phyloP scores from a whole-genome alignment of 1,140 invertebrate genomes.

The fruit fly (Drosophila melanogaster) region Release_6_plus_ISO1_MT NT_037436.4:12624001-12624500 shows the following conservation, averaged over 20 bases:
- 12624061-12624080: conserved; percentile 66
- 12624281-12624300: conserved; percentile 4
- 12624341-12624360: conserved; percentile 75
- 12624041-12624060: conserved; percentile 55
- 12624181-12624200: conserved; percentile 5
- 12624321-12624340: conserved; percentile 64
- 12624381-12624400: conserved; percentile 71
- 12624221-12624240: conserved; percentile 50
- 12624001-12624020: conserved; percentile 8
- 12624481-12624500: conserved; percentile 39
- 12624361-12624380: conserved; percentile 69
- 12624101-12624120: conserved; percentile 6
- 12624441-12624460: no score
- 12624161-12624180: conserved; percentile 58
- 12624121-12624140: no score
- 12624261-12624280: conserved; percentile 4
- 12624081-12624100: conserved; percentile 20
- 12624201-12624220: conserved; percentile 35
- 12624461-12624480: conserved; percentile 27
- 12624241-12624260: conserved; percentile 39
- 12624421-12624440: not conserved
- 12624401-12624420: conserved; percentile 17
- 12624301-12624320: conserved; percentile 59
- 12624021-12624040: conserved; percentile 4
- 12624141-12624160: conserved; percentile 52